Evolutionary conservation across 2,888 invertebrate species (phyloP).

Genomic region (Erynnis tages): DNA sequence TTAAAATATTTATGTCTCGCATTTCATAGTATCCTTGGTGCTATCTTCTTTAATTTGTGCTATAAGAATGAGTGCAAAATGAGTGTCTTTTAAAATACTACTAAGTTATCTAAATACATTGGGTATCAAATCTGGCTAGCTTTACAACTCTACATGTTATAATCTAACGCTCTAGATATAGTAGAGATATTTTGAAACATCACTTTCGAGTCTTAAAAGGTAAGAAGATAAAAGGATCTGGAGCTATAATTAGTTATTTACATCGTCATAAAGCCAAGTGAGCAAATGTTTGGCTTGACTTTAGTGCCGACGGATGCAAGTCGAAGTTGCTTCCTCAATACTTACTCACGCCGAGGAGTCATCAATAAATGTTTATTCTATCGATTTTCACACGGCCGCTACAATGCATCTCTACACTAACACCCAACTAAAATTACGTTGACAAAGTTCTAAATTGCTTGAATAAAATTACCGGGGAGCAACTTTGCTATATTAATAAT

Average conservation of each 20-base stretch:
- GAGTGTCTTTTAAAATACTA: too few species aligned
- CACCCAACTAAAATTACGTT: slow-evolving; percentile 42
- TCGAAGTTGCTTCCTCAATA: slow-evolving; percentile 19
- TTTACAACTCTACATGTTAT: neutral
- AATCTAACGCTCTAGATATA: too few species aligned
- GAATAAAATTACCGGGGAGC: slow-evolving; percentile 62
- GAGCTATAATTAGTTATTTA: slow-evolving; percentile 1
- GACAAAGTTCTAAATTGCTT: slow-evolving; percentile 61
- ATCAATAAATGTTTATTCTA: slow-evolving; percentile 74
- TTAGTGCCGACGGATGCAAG: slow-evolving; percentile 2
- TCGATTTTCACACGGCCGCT: slow-evolving; percentile 75
- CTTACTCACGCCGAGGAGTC: slow-evolving; percentile 38
- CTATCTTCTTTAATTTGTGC: neutral
- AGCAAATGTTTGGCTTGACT: slow-evolving; percentile 7
- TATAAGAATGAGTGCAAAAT: too few species aligned
- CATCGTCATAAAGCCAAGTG: neutral
- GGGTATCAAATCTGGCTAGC: too few species aligned
- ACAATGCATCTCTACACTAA: slow-evolving; percentile 59
- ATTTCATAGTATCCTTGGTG: neutral
- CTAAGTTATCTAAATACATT: too few species aligned
- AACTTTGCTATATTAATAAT: slow-evolving; percentile 74
- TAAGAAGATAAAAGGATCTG: neutral
- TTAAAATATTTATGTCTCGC: neutral
- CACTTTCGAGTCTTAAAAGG: too few species aligned
- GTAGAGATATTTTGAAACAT: too few species aligned